Evolutionary conservation across 1,140 invertebrate species (phyloP).

Genomic region (Drosophila ambigua): DNA sequence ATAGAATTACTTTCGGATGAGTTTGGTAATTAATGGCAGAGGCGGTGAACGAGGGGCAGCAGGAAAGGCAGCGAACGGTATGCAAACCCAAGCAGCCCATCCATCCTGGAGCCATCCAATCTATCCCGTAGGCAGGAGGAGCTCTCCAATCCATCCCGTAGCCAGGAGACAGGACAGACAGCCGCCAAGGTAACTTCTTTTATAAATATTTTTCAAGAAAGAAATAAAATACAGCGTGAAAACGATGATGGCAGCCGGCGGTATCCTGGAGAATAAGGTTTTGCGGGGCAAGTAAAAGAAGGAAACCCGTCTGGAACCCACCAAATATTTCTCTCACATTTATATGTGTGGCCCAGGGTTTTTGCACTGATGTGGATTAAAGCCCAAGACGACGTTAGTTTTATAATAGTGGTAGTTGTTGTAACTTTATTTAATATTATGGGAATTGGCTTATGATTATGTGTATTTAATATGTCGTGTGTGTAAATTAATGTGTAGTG

Average conservation of each 20-base stretch:
- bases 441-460: no score
- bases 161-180: not conserved
- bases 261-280: no score
- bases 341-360: no score
- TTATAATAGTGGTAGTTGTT: no score
- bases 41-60: not conserved
- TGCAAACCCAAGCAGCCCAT: conserved; percentile 24
- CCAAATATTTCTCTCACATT: no score
- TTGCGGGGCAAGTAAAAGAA: no score
- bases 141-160: not conserved
- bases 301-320: not conserved
- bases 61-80: conserved; percentile 37
- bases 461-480: no score
- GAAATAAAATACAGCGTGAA: not conserved
- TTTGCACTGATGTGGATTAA: no score
- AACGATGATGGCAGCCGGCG: not conserved
- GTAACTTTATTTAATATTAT: no score
- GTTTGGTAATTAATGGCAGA: conserved; percentile 78
- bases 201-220: conserved; percentile 21
- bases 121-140: not conserved
- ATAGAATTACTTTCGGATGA: conserved; percentile 78
- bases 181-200: conserved; percentile 10
- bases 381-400: no score
- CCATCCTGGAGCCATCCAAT: conserved; percentile 1
- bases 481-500: no score